phyloP scores from a whole-genome alignment of 2,888 invertebrate genomes.

The Clistopyga incitator region DNA sequence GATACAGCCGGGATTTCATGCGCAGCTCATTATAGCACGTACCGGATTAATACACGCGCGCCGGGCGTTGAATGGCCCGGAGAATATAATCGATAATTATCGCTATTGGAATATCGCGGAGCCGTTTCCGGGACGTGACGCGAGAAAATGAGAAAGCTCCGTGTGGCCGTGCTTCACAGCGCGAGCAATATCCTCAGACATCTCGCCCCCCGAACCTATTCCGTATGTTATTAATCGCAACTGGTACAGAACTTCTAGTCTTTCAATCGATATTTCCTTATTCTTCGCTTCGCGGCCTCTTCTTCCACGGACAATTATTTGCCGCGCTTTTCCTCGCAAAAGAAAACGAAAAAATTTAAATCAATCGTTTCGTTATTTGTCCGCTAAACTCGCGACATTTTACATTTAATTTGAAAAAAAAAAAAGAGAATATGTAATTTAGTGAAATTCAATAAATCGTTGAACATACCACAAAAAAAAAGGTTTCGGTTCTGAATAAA shows the following conservation, averaged over 20 bases:
- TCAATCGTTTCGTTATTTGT: neutral
- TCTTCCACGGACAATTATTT: constrained; percentile 4
- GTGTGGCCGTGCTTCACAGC: neutral
- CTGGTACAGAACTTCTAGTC: constrained; percentile 20
- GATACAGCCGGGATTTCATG: constrained; percentile 50
- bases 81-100: constrained; percentile 68
- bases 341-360: too few relatives aligned
- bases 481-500: neutral
- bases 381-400: neutral
- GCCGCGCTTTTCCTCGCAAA: constrained; percentile 4
- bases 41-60: constrained; percentile 51
- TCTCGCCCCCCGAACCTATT: constrained; percentile 12
- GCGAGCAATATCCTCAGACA: constrained; percentile 12
- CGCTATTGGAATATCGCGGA: constrained; percentile 68
- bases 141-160: constrained; percentile 66
- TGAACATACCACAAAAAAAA: neutral
- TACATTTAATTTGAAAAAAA: neutral
- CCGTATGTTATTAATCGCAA: constrained; percentile 29
- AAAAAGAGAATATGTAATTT: neutral
- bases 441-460: neutral
- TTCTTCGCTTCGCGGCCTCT: neutral
- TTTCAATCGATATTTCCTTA: constrained; percentile 35
- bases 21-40: constrained; percentile 64
- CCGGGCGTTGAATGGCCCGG: constrained; percentile 49
- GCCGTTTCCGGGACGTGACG: constrained; percentile 68